Conservation (phyloP, 2,888 invertebrate genomes). For the Galeruca laticollis region DNA sequence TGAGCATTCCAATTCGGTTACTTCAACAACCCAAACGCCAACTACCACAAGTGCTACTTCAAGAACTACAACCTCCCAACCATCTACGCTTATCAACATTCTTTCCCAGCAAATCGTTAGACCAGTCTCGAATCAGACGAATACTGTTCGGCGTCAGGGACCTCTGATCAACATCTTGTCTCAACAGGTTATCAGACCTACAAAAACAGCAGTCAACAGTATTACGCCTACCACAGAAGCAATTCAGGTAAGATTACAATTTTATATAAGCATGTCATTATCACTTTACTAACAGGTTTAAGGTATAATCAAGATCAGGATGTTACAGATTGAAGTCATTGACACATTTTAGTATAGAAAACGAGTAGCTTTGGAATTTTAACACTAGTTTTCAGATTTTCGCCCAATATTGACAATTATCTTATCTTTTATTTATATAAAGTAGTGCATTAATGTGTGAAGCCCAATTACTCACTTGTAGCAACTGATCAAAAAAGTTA, state of each 20-base stretch:
- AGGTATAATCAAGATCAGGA: conserved; percentile 9
- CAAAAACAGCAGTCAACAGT: conserved; percentile 37
- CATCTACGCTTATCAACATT: conserved; percentile 69
- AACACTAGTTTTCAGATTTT: background rate
- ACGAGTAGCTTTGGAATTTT: background rate
- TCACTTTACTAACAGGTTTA: conserved; percentile 1
- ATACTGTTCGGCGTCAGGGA: conserved; percentile 56
- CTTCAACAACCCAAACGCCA: conserved; percentile 39
- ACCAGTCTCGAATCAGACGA: conserved; percentile 59
- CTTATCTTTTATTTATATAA: no score
- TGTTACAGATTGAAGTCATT: background rate
- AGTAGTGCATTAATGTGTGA: no score
- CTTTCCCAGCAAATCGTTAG: conserved; percentile 69
- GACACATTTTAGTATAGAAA: background rate
- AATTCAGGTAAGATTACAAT: conserved; percentile 52
- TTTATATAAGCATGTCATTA: conserved; percentile 7
- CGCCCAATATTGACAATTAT: no score
- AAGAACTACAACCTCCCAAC: conserved; percentile 60
- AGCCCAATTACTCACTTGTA: no score
- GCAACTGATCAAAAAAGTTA: no score
- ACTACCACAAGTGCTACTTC: conserved; percentile 49
- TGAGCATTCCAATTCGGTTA: conserved; percentile 49
- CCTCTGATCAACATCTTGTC: conserved; percentile 65
- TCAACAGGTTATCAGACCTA: conserved; percentile 63
- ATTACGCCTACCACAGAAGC: conserved; percentile 42